Evolutionary conservation across 92 coral and sea anemone species (phyloP), one percentile per base, ranked within the genome.

Genomic region (Porites lobata): DNA sequence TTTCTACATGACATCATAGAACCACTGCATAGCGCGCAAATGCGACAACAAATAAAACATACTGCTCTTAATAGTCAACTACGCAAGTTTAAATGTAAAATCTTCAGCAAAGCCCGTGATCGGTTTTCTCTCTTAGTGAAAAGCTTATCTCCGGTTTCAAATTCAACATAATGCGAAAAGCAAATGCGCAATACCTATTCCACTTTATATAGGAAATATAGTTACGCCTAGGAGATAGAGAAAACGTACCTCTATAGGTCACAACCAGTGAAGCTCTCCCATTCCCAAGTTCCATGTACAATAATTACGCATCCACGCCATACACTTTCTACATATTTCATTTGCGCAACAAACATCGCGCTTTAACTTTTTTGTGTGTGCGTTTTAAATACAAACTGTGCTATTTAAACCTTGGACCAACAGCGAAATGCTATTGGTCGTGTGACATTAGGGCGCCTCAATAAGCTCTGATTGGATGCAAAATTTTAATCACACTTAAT

Each of bases 361-460:
- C n/a, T 2, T 11, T 8, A 4, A 19, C 15, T 17, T 15, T 50
- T 2, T 0, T 79, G 63, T 80, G 24, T 50, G 5, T 20, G 66
- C 7, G 15, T 18, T n/a, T 81, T 51, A 52, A 53, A 29, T 52
- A 54, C 51, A 17, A 59, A 15, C 68, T 18, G 8, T 4, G 0
- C 54, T 18, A 5, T 29, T 81, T 67, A 52, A 80, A 82, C 13
- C 4, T 70, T n/a, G 43, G 1, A 12, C 1, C 10, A n/a, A 32
- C 13, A 18, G 32, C 1, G 78, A 57, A 32, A 80, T 52, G 8
- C 51, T 7, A 80, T 80, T 80, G 85, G 85, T 66, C 75, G 19
- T 7, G 9, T 11, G n/a, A 9, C 12, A 12, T 6, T 0, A 2
- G 52, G 12, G 51, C 4, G 22, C 65, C 51, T 24, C 4, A 0